Conservation (phyloP, 2,113 vertebrate genomes). For the Psittacara wagleri region DNA sequence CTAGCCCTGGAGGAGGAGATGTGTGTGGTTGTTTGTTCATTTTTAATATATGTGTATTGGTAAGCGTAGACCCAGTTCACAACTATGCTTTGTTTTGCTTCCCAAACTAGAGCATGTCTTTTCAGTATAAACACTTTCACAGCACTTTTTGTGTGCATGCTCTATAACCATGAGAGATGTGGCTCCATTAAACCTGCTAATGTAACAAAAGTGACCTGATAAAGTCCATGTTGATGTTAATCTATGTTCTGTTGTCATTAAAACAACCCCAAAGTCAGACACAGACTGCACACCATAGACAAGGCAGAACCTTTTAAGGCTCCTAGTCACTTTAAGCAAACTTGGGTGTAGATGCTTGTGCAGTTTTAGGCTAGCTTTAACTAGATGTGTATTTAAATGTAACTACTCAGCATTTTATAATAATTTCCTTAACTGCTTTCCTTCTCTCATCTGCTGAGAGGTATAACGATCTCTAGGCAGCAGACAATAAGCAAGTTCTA, state of each 20-base stretch:
- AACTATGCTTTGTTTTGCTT: not conserved
- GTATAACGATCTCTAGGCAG: not conserved
- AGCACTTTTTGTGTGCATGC: not conserved
- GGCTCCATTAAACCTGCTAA: not conserved
- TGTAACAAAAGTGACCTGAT: not conserved
- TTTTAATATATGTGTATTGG: not conserved
- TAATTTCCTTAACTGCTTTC: conserved; percentile 20
- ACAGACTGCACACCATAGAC: not conserved
- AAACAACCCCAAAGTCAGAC: not conserved
- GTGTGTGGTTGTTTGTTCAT: not conserved
- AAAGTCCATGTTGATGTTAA: not conserved
- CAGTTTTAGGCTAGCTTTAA: not conserved
- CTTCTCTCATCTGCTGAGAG: not conserved
- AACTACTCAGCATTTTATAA: conserved; percentile 56
- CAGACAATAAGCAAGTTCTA: conserved; percentile 27
- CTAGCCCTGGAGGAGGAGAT: not conserved
- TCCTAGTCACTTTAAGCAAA: not conserved
- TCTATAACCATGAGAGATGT: not conserved
- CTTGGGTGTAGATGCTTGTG: not conserved
- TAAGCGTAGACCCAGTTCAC: not conserved
- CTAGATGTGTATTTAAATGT: conserved; percentile 19
- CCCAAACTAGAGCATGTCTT: not conserved
- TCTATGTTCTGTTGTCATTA: not conserved
- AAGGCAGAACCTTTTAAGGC: not conserved
- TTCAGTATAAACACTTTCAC: not conserved